These are phyloP conservation scores for Squalus acanthias DNA, from an alignment of 2,797 vertebrate genomes.

Conservation along the genomic window DNA sequence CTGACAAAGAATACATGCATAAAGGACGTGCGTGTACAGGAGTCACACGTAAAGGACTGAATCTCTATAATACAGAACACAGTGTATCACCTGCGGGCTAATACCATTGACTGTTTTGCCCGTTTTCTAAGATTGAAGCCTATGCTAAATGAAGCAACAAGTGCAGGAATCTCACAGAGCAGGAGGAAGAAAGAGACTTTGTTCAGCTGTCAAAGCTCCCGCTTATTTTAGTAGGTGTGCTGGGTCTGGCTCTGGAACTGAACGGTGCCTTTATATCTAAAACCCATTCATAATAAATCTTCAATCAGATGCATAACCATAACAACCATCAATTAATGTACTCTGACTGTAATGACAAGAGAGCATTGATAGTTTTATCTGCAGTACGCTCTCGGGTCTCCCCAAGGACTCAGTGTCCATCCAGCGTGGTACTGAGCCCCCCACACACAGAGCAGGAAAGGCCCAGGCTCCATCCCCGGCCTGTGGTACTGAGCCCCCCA, in stretches of 20 bases:
- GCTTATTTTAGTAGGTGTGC: no score
- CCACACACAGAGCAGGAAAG: no score
- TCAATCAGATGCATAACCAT: background rate
- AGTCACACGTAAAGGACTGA: background rate
- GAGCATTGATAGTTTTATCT: background rate
- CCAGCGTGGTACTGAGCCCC: background rate
- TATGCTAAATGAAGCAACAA: background rate
- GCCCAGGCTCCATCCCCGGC: no score
- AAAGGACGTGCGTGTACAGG: background rate
- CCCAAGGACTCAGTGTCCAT: background rate
- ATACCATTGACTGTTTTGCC: background rate
- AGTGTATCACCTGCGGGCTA: background rate
- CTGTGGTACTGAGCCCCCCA: no score
- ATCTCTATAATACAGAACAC: no score
- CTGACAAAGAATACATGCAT: background rate
- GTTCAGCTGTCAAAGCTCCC: no score
- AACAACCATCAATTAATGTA: background rate
- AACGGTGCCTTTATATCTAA: no score
- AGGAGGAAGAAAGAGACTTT: no score
- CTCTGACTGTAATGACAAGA: background rate
- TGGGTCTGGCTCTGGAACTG: no score
- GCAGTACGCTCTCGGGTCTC: background rate
- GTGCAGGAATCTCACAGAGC: no score
- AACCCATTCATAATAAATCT: background rate
- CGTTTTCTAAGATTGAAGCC: background rate